Percentiles rank a stretch among this genome's conserved stretches.
These are phyloP conservation scores for Turritopsis rubra DNA, from an alignment of 30 jellyfish, hydroid and myxozoan species.

Conservation along the genomic window DNA sequence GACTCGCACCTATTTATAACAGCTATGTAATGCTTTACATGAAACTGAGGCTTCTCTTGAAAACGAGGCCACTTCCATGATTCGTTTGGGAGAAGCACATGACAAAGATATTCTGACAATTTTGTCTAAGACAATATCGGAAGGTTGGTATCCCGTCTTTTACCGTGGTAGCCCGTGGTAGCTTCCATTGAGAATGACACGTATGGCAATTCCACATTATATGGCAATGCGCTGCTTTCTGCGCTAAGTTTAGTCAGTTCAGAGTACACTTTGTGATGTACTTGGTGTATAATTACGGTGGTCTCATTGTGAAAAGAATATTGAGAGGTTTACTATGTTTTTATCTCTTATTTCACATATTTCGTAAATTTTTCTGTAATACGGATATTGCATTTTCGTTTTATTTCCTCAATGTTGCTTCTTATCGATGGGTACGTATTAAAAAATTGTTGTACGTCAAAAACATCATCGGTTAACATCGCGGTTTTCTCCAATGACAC, in stretches of 20 bases:
- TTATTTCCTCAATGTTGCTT: neutral
- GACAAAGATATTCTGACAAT: neutral
- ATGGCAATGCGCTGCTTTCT: too few species aligned
- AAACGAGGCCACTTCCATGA: neutral
- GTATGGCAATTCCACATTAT: too few species aligned
- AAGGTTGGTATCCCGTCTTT: neutral
- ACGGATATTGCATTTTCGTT: neutral
- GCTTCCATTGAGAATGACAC: too few species aligned
- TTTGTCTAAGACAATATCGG: neutral
- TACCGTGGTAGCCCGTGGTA: neutral
- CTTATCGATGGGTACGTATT: neutral
- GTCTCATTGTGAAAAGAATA: too few species aligned
- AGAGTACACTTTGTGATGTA: too few species aligned
- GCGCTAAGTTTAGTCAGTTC: too few species aligned
- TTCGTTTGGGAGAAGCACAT: neutral
- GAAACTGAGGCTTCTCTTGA: neutral
- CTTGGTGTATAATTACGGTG: too few species aligned
- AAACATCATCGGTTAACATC: too few species aligned
- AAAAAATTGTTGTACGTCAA: neutral
- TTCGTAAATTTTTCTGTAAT: neutral
- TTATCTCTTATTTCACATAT: too few species aligned
- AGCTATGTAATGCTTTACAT: neutral
- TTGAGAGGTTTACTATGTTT: too few species aligned
- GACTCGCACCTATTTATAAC: neutral
- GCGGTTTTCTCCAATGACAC: neutral